Conservation (phyloP, 2,797 vertebrate species). For the Channallabes apus region DNA sequence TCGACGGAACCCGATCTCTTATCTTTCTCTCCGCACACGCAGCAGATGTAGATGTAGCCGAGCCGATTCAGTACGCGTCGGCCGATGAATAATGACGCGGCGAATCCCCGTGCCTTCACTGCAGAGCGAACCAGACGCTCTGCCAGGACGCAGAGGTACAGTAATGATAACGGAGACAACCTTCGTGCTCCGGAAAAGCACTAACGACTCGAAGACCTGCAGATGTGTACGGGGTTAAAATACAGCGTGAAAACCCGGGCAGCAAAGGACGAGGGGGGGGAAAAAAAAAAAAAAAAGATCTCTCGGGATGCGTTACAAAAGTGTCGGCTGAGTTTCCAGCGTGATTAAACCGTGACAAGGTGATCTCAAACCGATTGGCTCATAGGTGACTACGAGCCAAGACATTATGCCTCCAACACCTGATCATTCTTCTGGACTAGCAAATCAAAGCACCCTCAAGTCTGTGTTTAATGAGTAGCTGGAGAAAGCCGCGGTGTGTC, state of each 20-base stretch:
- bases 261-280: not conserved
- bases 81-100: constrained; percentile 42
- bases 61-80: constrained; percentile 30
- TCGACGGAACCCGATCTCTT: constrained; percentile 46
- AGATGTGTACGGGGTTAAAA: constrained; percentile 3
- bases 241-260: not conserved
- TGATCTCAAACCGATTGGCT: constrained; percentile 41
- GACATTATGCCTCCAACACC: constrained; percentile 40
- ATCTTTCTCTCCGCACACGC: constrained; percentile 6
- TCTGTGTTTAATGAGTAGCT: constrained; percentile 45
- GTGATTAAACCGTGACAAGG: constrained; percentile 36
- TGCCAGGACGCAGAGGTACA: constrained; percentile 25
- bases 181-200: constrained; percentile 39
- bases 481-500: constrained; percentile 42
- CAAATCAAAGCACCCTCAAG: constrained; percentile 33
- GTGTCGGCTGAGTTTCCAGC: constrained; percentile 37
- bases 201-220: constrained; percentile 13
- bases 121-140: constrained; percentile 30
- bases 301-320: constrained; percentile 37
- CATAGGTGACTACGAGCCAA: constrained; percentile 42
- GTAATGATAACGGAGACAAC: constrained; percentile 40
- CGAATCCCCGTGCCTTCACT: constrained; percentile 10
- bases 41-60: constrained; percentile 48
- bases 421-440: constrained; percentile 49
- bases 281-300: not conserved